Evolutionary conservation across 1,140 invertebrate species (phyloP).

Genomic region (Copidosoma floridanum): DNA sequence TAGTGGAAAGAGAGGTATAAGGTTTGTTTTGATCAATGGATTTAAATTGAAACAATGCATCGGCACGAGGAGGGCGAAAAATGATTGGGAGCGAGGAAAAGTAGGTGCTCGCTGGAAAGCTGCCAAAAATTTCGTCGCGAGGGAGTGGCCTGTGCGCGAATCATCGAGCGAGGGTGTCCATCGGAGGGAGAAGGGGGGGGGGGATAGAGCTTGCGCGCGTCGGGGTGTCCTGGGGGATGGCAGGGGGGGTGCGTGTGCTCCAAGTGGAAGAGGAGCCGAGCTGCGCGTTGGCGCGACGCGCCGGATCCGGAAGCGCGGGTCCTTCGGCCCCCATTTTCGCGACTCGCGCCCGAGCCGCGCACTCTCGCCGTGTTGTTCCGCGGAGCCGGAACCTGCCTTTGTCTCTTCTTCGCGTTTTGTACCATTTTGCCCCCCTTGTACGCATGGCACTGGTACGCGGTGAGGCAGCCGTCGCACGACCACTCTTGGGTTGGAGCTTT

Average conservation of each 20-base stretch:
- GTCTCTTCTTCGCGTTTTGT: no score
- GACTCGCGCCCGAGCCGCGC: slow-evolving; percentile 17
- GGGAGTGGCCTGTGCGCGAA: slow-evolving; percentile 19
- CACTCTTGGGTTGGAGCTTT: no score
- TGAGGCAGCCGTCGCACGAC: no score
- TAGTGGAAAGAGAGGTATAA: no score
- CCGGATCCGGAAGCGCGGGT: slow-evolving; percentile 44
- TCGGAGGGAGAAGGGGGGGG: slow-evolving; percentile 28
- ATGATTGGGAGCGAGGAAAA: slow-evolving; percentile 9
- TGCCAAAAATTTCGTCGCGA: background rate
- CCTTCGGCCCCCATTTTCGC: slow-evolving; percentile 34
- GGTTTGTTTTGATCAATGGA: no score
- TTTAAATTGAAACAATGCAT: no score
- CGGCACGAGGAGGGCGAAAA: no score
- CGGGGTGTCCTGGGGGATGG: slow-evolving; percentile 34
- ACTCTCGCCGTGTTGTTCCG: no score
- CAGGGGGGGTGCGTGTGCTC: slow-evolving; percentile 44
- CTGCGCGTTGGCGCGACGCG: slow-evolving; percentile 26
- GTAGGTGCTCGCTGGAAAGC: slow-evolving; percentile 11
- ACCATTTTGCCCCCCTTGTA: no score
- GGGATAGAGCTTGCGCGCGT: slow-evolving; percentile 29
- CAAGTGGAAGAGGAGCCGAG: background rate
- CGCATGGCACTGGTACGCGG: no score
- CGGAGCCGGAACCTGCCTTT: no score
- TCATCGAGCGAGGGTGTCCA: slow-evolving; percentile 22